Evolutionary conservation across 2,888 invertebrate genomes (phyloP).

Genomic region (Dryobotodes eremita): DNA sequence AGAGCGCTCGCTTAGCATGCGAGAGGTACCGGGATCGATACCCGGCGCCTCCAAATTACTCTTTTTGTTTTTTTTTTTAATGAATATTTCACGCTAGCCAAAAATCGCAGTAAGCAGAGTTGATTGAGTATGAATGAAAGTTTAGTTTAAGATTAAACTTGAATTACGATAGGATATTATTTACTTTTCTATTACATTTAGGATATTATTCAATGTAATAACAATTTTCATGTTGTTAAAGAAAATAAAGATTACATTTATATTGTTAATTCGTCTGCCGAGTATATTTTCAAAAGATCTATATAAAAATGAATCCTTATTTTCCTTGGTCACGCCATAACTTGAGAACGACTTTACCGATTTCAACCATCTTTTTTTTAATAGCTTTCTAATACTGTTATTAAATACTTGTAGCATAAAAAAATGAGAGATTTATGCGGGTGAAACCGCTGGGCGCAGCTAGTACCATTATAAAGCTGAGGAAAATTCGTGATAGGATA

Average conservation of each 20-base stretch:
- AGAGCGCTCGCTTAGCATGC: constrained; percentile 91
- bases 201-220: neutral
- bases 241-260: neutral
- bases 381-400: too few species aligned
- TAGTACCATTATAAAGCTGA: too few species aligned
- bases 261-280: neutral
- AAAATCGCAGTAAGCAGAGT: neutral
- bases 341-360: too few species aligned
- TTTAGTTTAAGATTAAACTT: too few species aligned
- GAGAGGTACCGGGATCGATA: constrained; percentile 91
- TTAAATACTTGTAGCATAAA: too few species aligned
- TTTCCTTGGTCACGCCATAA: too few species aligned
- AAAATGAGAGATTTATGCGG: too few species aligned
- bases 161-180: neutral
- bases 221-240: neutral
- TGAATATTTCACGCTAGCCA: neutral
- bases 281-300: neutral
- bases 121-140: neutral
- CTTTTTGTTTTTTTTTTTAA: constrained; percentile 34
- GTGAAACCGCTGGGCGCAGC: too few species aligned
- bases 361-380: too few species aligned
- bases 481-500: neutral
- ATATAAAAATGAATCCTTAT: too few species aligned
- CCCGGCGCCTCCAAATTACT: constrained; percentile 88
- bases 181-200: neutral